Base-by-base conservation (phyloP, 2,113 vertebrate genomes). In the Takifugu bimaculatus region DNA sequence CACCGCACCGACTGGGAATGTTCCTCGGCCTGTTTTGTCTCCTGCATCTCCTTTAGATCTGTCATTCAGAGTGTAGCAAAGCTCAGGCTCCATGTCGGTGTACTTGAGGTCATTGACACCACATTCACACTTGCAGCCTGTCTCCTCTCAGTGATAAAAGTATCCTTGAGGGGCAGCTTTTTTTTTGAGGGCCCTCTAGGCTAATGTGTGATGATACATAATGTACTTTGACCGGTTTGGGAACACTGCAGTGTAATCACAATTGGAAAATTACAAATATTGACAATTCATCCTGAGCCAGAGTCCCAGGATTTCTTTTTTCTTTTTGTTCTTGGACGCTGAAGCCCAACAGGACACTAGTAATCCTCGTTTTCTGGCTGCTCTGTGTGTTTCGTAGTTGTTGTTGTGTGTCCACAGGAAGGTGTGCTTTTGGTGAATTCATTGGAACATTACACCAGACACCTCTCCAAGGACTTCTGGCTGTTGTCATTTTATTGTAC, bases 401-500 rank as follows among this genome's bases (percentile, higher is more conserved):
- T 48, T 48, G 14, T 48, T 48, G 45, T 48, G 44, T 15, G 6
- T 15, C 29, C 26, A 14, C 7, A 26, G 13, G 20, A 39, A 27
- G 25, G 2, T 25, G 42, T 11, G 43, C 25, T 43, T 7, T 44
- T 27, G 35, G 26, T 43, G 54, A 13, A 57, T 70, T 44, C 42
- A 59, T 59, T 6, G 6, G 14, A 56, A 42, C 59, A 49, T 79
- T 68, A 47, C 66, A 35, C n/a, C 1, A 52, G 53, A 67, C 58
- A 58, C 20, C 15, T 59, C 65, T 47, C 68, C 11, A 6, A 45
- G 55, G 71, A 61, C 26, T 67, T 66, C 35, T 56, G 63, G 55
- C 56, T 78, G 72, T 67, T 47, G 60, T 78, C 25, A 60, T 76
- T 76, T 65, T 78, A 72, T 72, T 48, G 3, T 60, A 15, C 71